Evolutionary conservation across 2,888 invertebrate genomes (phyloP), one percentile per base, ranked within the genome.

Genomic region (Diplolepis rosae): DNA sequence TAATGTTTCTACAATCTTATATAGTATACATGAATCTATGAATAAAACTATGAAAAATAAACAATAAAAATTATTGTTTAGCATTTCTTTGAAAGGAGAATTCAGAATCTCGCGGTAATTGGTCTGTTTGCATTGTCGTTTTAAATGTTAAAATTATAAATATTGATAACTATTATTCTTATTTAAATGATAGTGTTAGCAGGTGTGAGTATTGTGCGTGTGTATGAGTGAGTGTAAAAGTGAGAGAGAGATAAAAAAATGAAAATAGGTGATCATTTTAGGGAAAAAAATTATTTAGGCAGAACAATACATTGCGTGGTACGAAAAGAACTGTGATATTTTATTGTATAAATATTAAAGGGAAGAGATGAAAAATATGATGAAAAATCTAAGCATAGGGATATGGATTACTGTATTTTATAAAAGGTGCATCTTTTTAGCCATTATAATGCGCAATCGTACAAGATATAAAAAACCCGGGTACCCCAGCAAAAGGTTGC

Each of bases 291-390:
- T 80, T 82, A 84, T 82, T 83, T 82, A 83, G 77, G 77, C 76
- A 65, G 73, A 81, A 81, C 77, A 80, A 78, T 80, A 81, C 86
- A 86, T 84, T 84, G 87, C 86, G 87, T 85, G 88, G 88, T 87
- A 87, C 86, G 88, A 88, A 88, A 87, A 88, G 86, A 88, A 88
- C 88, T 88, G 88, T 88, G 88, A 88, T 88, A 88, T 88, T 88
- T 87, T 88, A 87, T 83, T 88, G 86, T 87, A 87, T 88, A 88
- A 87, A 84, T 84, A 77, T 80, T 78, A 78, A 75, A 77, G 67
- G 77, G 69, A 76, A 74, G 77, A 80, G 73, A 80, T 77, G 72
- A 80, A 78, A 74, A 73, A 73, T 77, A 75, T 68, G 65, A 56
- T 74, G 65, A 73, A 71, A 50, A 73, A 77, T 82, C 78, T 81